These are phyloP conservation scores for Montipora capitata DNA, from an alignment of 92 coral and sea anemone genomes.

Conservation along the genomic window DNA sequence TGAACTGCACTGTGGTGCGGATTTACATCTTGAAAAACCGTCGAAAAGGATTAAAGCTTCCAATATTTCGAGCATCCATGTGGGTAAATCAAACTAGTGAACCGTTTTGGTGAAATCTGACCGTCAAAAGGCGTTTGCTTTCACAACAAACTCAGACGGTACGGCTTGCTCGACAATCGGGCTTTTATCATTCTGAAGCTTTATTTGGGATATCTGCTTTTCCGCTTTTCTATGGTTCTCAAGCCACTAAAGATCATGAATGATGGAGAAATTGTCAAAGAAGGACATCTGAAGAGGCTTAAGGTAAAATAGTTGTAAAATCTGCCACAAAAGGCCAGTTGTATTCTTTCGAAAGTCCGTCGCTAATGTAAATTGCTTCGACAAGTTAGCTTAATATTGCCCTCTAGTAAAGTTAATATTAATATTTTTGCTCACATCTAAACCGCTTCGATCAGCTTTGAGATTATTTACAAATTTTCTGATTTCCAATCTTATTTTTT, in stretches of 20 bases:
- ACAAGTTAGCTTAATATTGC: conserved; percentile 20
- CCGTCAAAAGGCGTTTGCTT: too few relatives aligned
- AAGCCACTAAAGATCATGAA: conserved; percentile 65
- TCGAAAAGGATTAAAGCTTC: too few relatives aligned
- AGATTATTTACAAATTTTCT: not conserved
- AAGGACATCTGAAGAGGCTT: conserved; percentile 88
- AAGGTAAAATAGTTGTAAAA: conserved; percentile 73
- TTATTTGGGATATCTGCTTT: too few relatives aligned
- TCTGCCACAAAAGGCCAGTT: too few relatives aligned
- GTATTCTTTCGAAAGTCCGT: not conserved
- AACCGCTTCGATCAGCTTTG: not conserved
- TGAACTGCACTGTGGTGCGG: too few relatives aligned
- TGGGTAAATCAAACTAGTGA: too few relatives aligned
- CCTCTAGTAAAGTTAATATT: not conserved
- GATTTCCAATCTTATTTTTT: not conserved
- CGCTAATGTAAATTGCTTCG: not conserved
- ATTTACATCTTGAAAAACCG: too few relatives aligned
- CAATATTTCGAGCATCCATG: too few relatives aligned
- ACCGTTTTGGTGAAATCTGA: too few relatives aligned
- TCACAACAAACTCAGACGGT: too few relatives aligned
- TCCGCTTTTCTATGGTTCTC: conserved; percentile 27
- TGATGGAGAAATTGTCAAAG: conserved; percentile 77
- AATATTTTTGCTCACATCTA: not conserved
- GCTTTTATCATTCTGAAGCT: too few relatives aligned
- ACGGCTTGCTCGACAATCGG: too few relatives aligned